phyloP scores from a whole-genome alignment of 2,888 invertebrate species.

The Agrochola macilenta region DNA sequence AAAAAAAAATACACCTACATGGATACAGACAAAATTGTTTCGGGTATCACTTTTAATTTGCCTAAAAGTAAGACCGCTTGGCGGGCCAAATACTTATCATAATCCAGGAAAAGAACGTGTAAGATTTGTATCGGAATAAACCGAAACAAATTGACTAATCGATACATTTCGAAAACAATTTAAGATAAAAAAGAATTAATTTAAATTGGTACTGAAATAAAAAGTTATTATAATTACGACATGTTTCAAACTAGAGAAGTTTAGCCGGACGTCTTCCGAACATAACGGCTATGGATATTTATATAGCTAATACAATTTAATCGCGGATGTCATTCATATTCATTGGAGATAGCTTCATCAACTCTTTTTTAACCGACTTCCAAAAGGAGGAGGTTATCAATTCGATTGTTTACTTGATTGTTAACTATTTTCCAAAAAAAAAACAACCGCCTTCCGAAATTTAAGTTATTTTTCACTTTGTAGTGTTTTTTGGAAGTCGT shows the following conservation, averaged over 20 bases:
- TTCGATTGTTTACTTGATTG: rapidly evolving
- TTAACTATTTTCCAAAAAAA: no score
- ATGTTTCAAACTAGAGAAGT: conserved; percentile 10
- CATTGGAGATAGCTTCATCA: conserved; percentile 1
- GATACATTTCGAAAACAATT: neutral
- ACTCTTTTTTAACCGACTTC: no score
- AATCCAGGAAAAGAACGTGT: neutral
- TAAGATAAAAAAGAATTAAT: conserved; percentile 13
- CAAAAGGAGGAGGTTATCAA: no score
- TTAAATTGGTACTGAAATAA: conserved; percentile 15
- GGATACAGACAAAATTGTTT: neutral
- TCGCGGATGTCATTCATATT: conserved; percentile 16
- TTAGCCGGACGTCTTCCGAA: neutral
- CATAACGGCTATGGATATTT: conserved; percentile 8
- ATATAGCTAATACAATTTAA: conserved; percentile 2
- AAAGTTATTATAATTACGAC: conserved; percentile 27
- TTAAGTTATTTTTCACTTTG: no score
- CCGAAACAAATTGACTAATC: conserved; percentile 5
- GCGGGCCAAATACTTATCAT: neutral
- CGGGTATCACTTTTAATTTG: neutral
- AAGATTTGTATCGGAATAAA: neutral
- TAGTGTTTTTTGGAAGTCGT: no score
- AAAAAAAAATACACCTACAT: no score
- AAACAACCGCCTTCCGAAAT: no score
- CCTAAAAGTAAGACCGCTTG: neutral